Conservation (phyloP, 1,140 invertebrate species). For the Drosophila pachea region DNA sequence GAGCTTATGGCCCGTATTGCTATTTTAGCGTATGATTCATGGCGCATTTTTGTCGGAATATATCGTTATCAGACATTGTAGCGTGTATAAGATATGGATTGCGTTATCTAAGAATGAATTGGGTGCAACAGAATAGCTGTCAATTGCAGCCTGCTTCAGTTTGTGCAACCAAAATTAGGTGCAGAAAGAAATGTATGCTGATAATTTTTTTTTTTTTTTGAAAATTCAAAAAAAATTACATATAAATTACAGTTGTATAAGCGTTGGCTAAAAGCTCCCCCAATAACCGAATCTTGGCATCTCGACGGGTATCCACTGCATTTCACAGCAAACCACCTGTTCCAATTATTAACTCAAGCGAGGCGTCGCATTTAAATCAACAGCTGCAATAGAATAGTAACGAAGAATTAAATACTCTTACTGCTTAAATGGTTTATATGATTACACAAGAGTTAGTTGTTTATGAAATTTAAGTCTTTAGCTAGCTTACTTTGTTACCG, state of each 20-base stretch:
- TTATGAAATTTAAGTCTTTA: neutral
- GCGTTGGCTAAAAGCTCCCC: neutral
- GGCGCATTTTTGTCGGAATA: constrained; percentile 20
- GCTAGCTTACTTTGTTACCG: neutral
- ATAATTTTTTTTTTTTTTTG: no score
- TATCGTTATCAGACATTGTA: constrained; percentile 22
- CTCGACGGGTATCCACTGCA: neutral
- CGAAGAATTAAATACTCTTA: constrained; percentile 8
- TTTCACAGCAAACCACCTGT: constrained; percentile 9
- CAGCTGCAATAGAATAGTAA: constrained; percentile 1
- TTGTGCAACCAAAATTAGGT: no score
- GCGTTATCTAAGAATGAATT: constrained; percentile 23
- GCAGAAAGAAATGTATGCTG: no score
- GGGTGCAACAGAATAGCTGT: constrained; percentile 1
- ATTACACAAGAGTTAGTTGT: constrained; percentile 5
- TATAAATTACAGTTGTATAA: constrained; percentile 23
- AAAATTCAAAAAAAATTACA: neutral
- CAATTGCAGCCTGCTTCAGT: no score
- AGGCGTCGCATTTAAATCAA: constrained; percentile 21
- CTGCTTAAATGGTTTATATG: neutral
- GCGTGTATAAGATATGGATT: constrained; percentile 23
- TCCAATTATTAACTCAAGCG: constrained; percentile 38
- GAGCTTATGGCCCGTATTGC: constrained; percentile 8
- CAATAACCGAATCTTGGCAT: no score
- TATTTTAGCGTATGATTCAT: constrained; percentile 25